Base-by-base conservation (phyloP, 2,113 vertebrate genomes). In the Dasyornis broadbenti region DNA sequence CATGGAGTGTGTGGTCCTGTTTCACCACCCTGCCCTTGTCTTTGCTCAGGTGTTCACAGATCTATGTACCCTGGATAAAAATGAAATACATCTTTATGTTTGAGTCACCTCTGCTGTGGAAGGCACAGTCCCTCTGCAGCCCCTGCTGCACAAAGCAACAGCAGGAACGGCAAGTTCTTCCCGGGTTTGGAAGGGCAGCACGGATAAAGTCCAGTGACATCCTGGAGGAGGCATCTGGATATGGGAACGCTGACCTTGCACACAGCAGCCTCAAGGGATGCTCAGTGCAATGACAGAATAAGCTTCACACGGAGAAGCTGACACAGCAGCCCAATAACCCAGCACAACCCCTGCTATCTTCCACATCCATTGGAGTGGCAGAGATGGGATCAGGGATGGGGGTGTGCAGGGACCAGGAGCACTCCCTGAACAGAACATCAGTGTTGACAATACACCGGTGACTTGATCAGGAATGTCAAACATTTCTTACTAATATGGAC, bases 81-180 rank as follows among this genome's bases (percentile, higher is more conserved):
- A n/a, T n/a, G 1, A 6, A 24, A 3, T 3, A 0, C 2, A 10
- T 10, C 4, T 8, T 44, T 15, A 9, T 6, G 30, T 10, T 5
- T 15, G 52, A 37, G 53, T 5, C 44, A 21, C 18, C 54, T 61
- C 17, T 35, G 23, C 44, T 24, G 37, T 0, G 28, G 15, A 30
- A 63, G 49, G 19, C 11, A 37, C 6, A 7, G 35, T 11, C 17
- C 6, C 40, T 22, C 3, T 2, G 49, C 68, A 73, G 69, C 14
- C 24, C 7, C 39, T 23, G 23, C 17, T 40, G 47, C 42, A 24
- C 0, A 31, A 12, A 47, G 40, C 2, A 18, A n/a, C 0, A 45
- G 30, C 31, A 50, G 17, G n/a, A 45, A 30, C 31, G n/a, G 0
- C 6, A n/a, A 44, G 44, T n/a, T n/a, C n/a, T n/a, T n/a, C n/a